Base-by-base conservation (phyloP, 2,888 invertebrate genomes). In the Halocaridina rubra region DNA sequence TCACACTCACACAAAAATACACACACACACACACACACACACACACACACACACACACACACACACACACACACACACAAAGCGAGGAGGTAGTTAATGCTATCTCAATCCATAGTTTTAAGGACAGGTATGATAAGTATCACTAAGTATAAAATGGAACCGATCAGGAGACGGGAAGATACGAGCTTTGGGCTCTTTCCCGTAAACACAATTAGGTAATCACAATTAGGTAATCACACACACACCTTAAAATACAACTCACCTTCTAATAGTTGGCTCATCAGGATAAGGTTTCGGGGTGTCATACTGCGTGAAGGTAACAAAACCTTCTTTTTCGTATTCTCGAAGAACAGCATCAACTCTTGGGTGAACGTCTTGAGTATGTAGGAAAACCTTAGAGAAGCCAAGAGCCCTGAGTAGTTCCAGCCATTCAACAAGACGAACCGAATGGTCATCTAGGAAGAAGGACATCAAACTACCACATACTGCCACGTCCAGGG, bases 361-460 rank as follows among this genome's bases (percentile, higher is more conserved):
- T 29, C 71, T 76, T 5, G 85, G 85, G 33, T 80, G 76, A 3
- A 74, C 80, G n/a, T 76, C 67, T 13, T 80, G 76, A 1, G 27
- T n/a, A 53, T 85, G 77, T 16, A 85, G 76, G 80, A 85, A 85
- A 19, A 85, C 76, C 13, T 39, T 80, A 5, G 79, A 39, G 24
- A 85, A 69, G 29, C 80, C 80, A 69, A 75, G 7, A 22, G 76
- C 76, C 61, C 76, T 69, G 46, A 85, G 32, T 29, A 80, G 29
- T 59, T 85, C 85, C 53, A 85, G 33, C 85, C 85, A 85, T 46
- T 85, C 85, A 46, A 85, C 76, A 33, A 85, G 61, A n/a, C 80
- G 67, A 8, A 22, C n/a, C 39, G 80, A 80, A 32, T 80, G 67
- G 61, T 85, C 85, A 13, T 64, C 33, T 33, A 76, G 76, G 80